A percentile compares a stretch with the other conserved stretches of the same genome.
phyloP scores from a whole-genome alignment of 1,140 invertebrate species.

The Yoshiicerus persimilis region DNA sequence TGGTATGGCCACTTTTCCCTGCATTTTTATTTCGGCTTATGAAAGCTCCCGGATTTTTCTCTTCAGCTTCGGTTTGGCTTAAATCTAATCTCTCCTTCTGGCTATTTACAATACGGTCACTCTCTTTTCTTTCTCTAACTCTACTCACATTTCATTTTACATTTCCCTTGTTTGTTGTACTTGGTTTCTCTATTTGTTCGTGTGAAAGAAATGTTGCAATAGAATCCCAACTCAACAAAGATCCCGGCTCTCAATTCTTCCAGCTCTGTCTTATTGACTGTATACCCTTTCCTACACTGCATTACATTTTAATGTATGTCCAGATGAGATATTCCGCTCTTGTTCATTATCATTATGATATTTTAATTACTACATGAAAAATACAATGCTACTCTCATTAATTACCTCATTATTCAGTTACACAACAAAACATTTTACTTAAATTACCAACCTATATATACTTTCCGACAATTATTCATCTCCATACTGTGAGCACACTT shows the following conservation, averaged over 20 bases:
- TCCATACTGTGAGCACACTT: neutral
- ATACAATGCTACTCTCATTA: neutral
- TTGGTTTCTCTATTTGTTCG: neutral
- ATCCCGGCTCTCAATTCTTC: neutral
- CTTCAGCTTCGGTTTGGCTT: neutral
- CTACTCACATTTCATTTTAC: neutral
- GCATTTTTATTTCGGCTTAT: slow-evolving; percentile 10
- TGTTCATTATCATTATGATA: slow-evolving; percentile 4
- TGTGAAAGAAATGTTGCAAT: slow-evolving; percentile 18
- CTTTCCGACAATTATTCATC: neutral
- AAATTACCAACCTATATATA: neutral
- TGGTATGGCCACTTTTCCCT: neutral
- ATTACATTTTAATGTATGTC: neutral
- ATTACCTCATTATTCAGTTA: slow-evolving; percentile 15
- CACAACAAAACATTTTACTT: slow-evolving; percentile 14
- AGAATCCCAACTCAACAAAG: neutral
- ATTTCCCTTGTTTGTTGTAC: neutral
- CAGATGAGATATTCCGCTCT: neutral
- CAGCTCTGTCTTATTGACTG: too few species aligned
- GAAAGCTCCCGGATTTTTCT: neutral
- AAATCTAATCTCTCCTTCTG: slow-evolving; percentile 16
- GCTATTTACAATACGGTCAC: slow-evolving; percentile 12
- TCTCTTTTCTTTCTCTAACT: neutral
- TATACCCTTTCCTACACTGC: neutral
- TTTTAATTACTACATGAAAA: slow-evolving; percentile 8